Evolutionary conservation across 2,113 vertebrate species (phyloP).

Genomic region (Aix galericulata): DNA sequence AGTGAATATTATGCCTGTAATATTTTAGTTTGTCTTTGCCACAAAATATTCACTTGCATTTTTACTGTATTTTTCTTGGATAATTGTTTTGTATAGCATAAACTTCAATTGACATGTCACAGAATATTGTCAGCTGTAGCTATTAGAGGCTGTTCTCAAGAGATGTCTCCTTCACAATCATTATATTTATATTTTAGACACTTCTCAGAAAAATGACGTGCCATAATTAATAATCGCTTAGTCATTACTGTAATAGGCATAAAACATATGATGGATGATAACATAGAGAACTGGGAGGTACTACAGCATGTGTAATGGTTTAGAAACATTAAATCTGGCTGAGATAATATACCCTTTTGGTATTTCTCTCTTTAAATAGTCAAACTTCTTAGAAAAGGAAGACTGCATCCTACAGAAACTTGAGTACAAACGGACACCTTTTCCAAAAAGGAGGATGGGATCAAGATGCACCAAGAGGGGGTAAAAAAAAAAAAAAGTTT

Average conservation of each 20-base stretch:
- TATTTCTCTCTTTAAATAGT: background rate
- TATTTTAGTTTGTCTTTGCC: background rate
- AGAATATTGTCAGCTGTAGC: constrained; percentile 5
- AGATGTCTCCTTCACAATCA: background rate
- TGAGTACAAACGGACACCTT: background rate
- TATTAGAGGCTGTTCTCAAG: background rate
- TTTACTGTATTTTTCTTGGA: background rate
- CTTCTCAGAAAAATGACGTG: background rate
- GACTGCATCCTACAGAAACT: background rate
- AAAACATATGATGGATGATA: background rate
- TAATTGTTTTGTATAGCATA: background rate
- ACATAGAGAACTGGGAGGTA: background rate
- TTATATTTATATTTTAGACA: background rate
- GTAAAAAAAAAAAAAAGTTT: background rate
- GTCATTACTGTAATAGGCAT: background rate
- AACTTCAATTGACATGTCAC: background rate
- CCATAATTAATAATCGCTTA: constrained; percentile 35
- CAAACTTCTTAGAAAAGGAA: background rate
- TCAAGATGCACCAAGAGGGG: background rate
- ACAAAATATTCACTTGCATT: background rate
- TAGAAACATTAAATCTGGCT: background rate
- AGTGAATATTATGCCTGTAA: background rate
- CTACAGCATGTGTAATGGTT: background rate
- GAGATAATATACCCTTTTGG: background rate
- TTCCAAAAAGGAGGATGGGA: background rate